phyloP scores from a whole-genome alignment of 2,113 vertebrate genomes.

The Lamprotornis superbus region DNA sequence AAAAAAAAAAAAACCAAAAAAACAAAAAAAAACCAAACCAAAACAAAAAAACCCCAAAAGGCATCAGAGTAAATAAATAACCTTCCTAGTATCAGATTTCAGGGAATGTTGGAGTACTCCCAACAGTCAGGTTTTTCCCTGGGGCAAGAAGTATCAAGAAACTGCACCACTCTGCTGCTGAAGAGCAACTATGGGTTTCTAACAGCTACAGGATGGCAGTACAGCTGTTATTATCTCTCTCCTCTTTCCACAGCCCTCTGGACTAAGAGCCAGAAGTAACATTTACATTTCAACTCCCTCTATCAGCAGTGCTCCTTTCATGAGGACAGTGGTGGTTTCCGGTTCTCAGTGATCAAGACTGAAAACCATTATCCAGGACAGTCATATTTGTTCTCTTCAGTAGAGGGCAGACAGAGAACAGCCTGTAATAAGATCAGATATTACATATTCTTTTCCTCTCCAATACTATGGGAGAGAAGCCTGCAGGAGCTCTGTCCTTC shows the following conservation, averaged over 20 bases:
- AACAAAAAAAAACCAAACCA: too few species aligned
- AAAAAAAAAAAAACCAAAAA: neutral
- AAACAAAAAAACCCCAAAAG: neutral
- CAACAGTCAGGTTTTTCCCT: neutral
- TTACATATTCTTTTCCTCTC: neutral
- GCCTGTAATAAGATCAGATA: neutral
- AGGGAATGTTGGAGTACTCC: neutral
- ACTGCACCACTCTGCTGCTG: neutral
- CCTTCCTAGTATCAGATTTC: neutral
- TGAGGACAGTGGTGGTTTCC: neutral
- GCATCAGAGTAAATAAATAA: neutral
- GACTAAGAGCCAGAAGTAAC: neutral
- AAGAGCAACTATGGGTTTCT: neutral
- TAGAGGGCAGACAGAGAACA: neutral
- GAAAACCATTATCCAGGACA: neutral
- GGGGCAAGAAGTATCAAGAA: neutral
- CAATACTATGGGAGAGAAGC: neutral
- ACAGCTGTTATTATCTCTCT: neutral
- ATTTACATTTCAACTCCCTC: neutral
- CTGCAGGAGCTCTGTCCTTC: neutral
- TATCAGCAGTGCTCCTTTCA: neutral
- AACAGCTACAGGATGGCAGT: neutral
- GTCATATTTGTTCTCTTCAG: neutral
- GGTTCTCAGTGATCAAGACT: neutral
- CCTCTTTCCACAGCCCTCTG: neutral